Percentiles rank a stretch among this genome's conserved stretches.
These are phyloP conservation scores for Spheniscus mendiculus DNA, from an alignment of 2,113 vertebrate genomes.

Conservation along the genomic window DNA sequence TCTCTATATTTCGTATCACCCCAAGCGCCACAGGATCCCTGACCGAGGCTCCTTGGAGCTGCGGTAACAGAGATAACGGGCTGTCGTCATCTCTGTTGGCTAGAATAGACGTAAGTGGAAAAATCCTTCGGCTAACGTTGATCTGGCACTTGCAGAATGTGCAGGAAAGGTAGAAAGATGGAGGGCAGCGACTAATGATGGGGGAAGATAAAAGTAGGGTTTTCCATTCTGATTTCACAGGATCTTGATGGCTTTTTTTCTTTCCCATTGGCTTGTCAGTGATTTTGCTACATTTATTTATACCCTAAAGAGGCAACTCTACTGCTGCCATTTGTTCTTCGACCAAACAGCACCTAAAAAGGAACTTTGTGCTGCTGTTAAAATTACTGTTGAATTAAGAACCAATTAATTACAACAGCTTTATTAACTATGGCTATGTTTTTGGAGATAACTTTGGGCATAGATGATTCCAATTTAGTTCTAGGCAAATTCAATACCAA, in stretches of 20 bases:
- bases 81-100: not conserved
- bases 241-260: not conserved
- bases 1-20: not conserved
- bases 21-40: not conserved
- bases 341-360: not conserved
- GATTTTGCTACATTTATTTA: not conserved
- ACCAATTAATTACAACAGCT: not conserved
- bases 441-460: not conserved
- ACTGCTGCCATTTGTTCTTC: not conserved
- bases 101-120: not conserved
- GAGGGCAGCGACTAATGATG: not conserved
- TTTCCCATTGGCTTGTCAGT: not conserved
- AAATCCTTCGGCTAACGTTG: not conserved
- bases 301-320: not conserved
- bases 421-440: not conserved
- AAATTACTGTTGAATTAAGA: not conserved
- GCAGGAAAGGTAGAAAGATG: not conserved
- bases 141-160: not conserved
- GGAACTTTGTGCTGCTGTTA: not conserved
- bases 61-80: not conserved
- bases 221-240: slow-evolving; percentile 14
- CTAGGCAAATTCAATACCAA: not conserved
- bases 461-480: not conserved
- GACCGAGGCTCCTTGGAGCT: not conserved
- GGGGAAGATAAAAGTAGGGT: not conserved